Conservation (phyloP, 1,140 invertebrate genomes). For the Calycopis cecrops region DNA sequence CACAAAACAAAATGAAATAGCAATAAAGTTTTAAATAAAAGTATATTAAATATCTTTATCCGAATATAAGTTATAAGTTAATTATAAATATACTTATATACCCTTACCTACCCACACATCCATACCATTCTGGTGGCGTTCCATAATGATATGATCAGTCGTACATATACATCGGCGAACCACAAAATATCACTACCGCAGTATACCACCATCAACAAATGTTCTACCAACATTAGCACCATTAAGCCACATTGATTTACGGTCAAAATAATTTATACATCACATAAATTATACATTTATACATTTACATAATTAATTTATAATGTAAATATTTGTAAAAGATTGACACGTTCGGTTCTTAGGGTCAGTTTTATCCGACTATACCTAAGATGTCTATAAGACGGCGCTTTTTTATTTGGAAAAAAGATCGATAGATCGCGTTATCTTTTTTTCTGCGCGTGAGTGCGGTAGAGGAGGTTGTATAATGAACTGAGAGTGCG, state of each 20-base stretch:
- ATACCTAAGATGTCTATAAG: slow-evolving; percentile 45
- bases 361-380: slow-evolving; percentile 60
- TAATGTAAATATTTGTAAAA: background rate
- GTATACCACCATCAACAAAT: background rate
- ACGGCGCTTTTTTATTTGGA: slow-evolving; percentile 58
- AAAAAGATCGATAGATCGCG: slow-evolving; percentile 71
- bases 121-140: slow-evolving; percentile 75
- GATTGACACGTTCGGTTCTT: slow-evolving; percentile 54
- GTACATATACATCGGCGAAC: background rate
- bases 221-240: too few species aligned
- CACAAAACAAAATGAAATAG: too few species aligned
- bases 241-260: too few species aligned
- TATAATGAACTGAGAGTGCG: slow-evolving; percentile 67
- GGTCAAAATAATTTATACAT: too few species aligned
- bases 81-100: slow-evolving; percentile 55
- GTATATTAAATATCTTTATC: background rate
- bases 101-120: slow-evolving; percentile 77
- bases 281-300: too few species aligned
- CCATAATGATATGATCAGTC: slow-evolving; percentile 63
- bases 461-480: slow-evolving; percentile 71
- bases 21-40: background rate
- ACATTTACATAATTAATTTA: too few species aligned
- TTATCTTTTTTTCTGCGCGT: slow-evolving; percentile 73
- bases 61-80: slow-evolving; percentile 1
- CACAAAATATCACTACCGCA: slow-evolving; percentile 2